Conservation (phyloP, 1,140 invertebrate genomes). For the Physella acuta region DNA sequence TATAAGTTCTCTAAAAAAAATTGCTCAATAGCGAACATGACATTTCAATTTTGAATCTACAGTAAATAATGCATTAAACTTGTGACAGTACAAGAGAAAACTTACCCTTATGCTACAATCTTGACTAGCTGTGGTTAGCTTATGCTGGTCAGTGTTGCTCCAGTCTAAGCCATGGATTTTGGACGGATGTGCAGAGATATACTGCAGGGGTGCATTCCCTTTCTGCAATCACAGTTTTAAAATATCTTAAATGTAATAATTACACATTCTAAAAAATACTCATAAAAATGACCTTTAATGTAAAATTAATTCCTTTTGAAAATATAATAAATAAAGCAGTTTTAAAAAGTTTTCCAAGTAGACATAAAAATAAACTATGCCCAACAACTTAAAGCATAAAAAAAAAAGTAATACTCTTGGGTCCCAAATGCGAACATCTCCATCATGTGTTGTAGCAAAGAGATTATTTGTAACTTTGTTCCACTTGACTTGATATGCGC, state of each 20-base stretch:
- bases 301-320: neutral
- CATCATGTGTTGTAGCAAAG: conserved; percentile 91
- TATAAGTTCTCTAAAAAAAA: neutral
- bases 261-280: no score
- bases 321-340: neutral
- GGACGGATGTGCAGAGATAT: conserved; percentile 88
- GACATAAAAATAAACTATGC: neutral
- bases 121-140: conserved; percentile 89
- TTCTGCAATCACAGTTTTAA: no score
- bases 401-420: conserved; percentile 65
- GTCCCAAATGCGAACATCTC: conserved; percentile 94
- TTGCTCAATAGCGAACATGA: no score
- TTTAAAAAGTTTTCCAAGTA: neutral
- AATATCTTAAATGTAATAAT: no score
- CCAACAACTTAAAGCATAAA: neutral
- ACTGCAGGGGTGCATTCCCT: conserved; percentile 81
- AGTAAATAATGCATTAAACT: no score
- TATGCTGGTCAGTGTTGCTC: conserved; percentile 82
- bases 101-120: conserved; percentile 83
- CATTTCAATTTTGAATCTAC: no score
- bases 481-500: conserved; percentile 91
- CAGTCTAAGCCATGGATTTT: conserved; percentile 93
- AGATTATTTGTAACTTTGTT: conserved; percentile 81
- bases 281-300: no score
- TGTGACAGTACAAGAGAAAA: conserved; percentile 3